A percentile compares a stretch with the other conserved stretches of the same genome.
Evolutionary conservation across 92 coral and sea anemone species (phyloP).

Genomic region (Micromussa lordhowensis): DNA sequence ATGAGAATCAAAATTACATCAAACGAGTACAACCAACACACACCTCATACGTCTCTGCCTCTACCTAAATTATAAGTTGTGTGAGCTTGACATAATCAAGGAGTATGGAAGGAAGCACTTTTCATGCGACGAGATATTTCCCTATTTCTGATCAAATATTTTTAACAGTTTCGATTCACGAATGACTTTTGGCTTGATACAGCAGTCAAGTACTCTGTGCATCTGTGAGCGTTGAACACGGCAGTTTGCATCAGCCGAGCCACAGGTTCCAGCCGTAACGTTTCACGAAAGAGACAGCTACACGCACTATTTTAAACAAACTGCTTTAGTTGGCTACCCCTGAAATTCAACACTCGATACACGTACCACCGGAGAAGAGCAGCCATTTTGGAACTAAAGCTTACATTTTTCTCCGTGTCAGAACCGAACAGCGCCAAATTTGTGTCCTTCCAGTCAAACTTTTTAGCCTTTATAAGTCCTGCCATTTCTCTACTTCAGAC

Average conservation of each 20-base stretch:
- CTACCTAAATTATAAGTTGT: neutral
- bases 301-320: neutral
- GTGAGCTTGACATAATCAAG: neutral
- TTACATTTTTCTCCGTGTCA: slow-evolving; percentile 86
- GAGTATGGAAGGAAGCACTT: neutral
- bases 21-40: neutral
- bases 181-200: neutral
- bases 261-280: neutral
- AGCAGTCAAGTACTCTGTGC: neutral
- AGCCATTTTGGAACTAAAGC: slow-evolving; percentile 36
- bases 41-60: neutral
- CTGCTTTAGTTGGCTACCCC: neutral
- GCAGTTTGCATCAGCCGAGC: neutral
- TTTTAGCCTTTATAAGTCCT: slow-evolving; percentile 88
- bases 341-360: neutral
- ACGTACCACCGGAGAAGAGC: neutral
- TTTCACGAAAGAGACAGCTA: neutral
- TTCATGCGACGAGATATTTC: neutral
- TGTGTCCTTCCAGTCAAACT: slow-evolving; percentile 84
- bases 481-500: slow-evolving; percentile 56
- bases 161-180: neutral
- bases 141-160: neutral
- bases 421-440: slow-evolving; percentile 92
- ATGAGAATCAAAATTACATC: neutral
- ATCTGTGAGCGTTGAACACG: neutral